These are phyloP conservation scores for Tretioscincus oriximinensis DNA, from an alignment of 2,113 vertebrate species.

Conservation along the genomic window DNA sequence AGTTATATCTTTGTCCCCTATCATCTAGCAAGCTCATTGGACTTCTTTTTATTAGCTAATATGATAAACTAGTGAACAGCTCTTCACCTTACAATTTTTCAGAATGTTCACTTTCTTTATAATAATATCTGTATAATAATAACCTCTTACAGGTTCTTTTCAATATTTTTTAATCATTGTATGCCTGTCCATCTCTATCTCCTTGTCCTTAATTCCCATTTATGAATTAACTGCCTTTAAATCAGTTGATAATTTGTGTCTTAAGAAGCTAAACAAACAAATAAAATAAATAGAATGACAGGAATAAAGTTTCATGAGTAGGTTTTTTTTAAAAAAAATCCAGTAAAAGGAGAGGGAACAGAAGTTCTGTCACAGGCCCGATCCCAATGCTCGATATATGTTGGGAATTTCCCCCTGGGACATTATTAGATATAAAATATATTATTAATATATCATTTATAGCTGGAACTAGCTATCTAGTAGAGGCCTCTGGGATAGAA, in stretches of 20 bases:
- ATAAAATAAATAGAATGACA: background rate
- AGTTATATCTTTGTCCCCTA: background rate
- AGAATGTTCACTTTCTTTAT: background rate
- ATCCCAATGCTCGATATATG: too few species aligned
- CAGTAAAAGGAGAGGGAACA: background rate
- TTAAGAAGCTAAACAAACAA: background rate
- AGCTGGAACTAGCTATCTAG: too few species aligned
- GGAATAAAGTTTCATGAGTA: too few species aligned
- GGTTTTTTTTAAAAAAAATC: background rate
- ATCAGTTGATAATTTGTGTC: background rate
- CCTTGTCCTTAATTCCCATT: background rate
- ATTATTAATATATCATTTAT: too few species aligned
- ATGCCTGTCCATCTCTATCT: background rate
- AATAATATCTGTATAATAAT: background rate
- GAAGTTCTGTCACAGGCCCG: too few species aligned
- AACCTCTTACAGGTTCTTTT: background rate
- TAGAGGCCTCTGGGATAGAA: too few species aligned
- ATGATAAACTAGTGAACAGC: background rate
- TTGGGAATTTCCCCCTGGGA: too few species aligned
- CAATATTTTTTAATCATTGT: background rate
- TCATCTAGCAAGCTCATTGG: background rate
- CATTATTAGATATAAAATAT: too few species aligned
- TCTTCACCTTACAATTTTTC: background rate
- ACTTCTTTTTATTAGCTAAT: background rate
- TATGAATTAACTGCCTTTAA: background rate